These are phyloP conservation scores for Erethizon dorsatum DNA, from an alignment of 2,797 vertebrate species.

Conservation along the genomic window DNA sequence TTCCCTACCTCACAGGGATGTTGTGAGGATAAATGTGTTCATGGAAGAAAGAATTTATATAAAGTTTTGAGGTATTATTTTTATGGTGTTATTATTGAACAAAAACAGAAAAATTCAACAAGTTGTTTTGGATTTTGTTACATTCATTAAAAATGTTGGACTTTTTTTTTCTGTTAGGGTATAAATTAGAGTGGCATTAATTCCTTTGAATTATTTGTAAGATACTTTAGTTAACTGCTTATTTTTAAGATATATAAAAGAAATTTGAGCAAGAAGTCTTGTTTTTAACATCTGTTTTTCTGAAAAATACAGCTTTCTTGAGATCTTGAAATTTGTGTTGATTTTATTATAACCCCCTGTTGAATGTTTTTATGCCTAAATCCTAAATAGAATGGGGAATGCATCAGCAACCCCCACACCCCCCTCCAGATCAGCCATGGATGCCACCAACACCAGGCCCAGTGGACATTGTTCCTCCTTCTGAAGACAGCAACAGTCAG, in stretches of 20 bases:
- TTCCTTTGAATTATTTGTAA: slow-evolving; percentile 60
- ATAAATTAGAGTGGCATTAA: slow-evolving; percentile 65
- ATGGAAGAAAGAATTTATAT: slow-evolving; percentile 77
- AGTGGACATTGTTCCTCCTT: slow-evolving; percentile 98
- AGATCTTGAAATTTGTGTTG: slow-evolving; percentile 79
- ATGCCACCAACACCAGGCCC: slow-evolving; percentile 96
- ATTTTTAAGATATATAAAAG: slow-evolving; percentile 72
- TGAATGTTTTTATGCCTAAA: slow-evolving; percentile 89
- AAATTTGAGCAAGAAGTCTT: slow-evolving; percentile 79
- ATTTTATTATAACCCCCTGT: slow-evolving; percentile 84
- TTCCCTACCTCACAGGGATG: slow-evolving; percentile 85
- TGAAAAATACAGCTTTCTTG: slow-evolving; percentile 82
- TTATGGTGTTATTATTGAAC: slow-evolving; percentile 70
- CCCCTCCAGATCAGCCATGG: slow-evolving; percentile 97
- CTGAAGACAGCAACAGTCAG: slow-evolving; percentile 99
- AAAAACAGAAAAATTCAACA: slow-evolving; percentile 68
- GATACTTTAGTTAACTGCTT: slow-evolving; percentile 69
- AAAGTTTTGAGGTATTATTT: slow-evolving; percentile 69
- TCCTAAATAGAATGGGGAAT: slow-evolving; percentile 96
- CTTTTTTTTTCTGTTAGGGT: slow-evolving; percentile 63
- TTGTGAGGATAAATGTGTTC: slow-evolving; percentile 85
- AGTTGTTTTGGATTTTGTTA: slow-evolving; percentile 73
- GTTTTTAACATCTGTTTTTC: slow-evolving; percentile 66
- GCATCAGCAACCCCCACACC: slow-evolving; percentile 96
- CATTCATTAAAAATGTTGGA: slow-evolving; percentile 65